phyloP scores from a whole-genome alignment of 2,113 vertebrate genomes.

The Ciconia maguari region DNA sequence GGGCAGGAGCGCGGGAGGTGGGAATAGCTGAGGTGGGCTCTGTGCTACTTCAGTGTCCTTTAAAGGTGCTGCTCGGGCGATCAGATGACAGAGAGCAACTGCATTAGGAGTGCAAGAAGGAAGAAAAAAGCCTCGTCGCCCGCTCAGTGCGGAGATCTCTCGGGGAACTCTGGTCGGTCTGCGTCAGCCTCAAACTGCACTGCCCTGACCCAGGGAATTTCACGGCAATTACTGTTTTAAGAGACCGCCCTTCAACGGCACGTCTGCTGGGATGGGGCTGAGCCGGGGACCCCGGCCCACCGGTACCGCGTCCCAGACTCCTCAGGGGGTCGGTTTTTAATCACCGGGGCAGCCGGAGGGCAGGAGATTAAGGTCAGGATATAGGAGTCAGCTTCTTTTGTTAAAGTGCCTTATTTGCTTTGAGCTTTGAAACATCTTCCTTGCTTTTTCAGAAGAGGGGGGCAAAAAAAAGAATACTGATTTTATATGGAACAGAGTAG shows the following conservation, averaged over 20 bases:
- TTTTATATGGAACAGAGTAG: conserved; percentile 64
- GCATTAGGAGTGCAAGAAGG: not conserved
- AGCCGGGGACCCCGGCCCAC: not conserved
- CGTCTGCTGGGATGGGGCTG: not conserved
- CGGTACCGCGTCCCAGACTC: not conserved
- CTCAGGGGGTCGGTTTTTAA: not conserved
- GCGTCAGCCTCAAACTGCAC: not conserved
- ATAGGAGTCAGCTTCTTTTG: not conserved
- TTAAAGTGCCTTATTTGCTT: conserved; percentile 66
- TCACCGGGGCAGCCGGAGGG: not conserved
- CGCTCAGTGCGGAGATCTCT: not conserved
- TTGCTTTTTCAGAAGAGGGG: not conserved
- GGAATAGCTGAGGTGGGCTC: not conserved
- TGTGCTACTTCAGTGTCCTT: not conserved
- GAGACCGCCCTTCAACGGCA: not conserved
- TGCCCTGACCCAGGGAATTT: not conserved
- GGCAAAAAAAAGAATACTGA: not conserved
- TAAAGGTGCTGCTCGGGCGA: not conserved
- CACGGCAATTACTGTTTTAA: not conserved
- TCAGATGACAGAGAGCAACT: not conserved
- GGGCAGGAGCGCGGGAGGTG: not conserved
- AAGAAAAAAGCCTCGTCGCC: not conserved
- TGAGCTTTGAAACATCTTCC: not conserved
- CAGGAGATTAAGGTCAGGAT: not conserved
- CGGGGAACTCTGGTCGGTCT: accelerated